Conservation (phyloP, 2,113 vertebrate genomes). For the Paracanthobrama guichenoti region DNA sequence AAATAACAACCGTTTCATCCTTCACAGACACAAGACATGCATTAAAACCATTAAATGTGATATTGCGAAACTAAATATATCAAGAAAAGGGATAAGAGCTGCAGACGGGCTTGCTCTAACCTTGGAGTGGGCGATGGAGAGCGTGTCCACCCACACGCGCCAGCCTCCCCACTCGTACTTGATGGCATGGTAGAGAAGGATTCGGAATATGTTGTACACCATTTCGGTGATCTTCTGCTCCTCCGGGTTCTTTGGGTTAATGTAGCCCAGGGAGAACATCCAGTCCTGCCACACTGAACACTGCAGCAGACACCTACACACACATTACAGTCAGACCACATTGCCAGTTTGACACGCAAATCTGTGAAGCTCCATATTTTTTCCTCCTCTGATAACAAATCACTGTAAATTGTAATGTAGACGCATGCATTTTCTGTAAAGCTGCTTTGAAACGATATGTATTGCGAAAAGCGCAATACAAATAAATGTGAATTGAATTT, state of each 20-base stretch:
- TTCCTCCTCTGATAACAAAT: too few relatives aligned
- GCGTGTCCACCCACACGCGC: constrained; percentile 98
- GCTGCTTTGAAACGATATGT: too few relatives aligned
- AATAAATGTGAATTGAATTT: neutral
- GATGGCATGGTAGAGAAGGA: constrained; percentile 97
- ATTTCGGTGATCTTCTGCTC: constrained; percentile 99
- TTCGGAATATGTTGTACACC: constrained; percentile 99
- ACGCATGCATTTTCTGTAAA: too few relatives aligned
- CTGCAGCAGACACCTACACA: constrained; percentile 91
- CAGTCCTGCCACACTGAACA: constrained; percentile 99
- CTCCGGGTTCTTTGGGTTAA: constrained; percentile 97
- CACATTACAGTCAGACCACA: neutral
- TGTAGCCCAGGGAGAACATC: constrained; percentile 99
- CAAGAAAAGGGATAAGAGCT: neutral
- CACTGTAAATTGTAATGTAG: too few relatives aligned
- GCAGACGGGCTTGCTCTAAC: constrained; percentile 68
- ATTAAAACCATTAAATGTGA: constrained; percentile 2
- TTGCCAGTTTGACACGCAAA: neutral
- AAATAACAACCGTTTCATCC: neutral
- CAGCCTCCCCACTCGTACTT: constrained; percentile 99
- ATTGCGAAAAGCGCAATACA: too few relatives aligned
- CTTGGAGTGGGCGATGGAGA: constrained; percentile 99
- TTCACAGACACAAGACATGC: neutral
- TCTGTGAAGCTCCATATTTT: too few relatives aligned
- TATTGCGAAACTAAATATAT: neutral